Evolutionary conservation across 2,113 vertebrate species (phyloP).

Genomic region (Tretioscincus oriximinensis): DNA sequence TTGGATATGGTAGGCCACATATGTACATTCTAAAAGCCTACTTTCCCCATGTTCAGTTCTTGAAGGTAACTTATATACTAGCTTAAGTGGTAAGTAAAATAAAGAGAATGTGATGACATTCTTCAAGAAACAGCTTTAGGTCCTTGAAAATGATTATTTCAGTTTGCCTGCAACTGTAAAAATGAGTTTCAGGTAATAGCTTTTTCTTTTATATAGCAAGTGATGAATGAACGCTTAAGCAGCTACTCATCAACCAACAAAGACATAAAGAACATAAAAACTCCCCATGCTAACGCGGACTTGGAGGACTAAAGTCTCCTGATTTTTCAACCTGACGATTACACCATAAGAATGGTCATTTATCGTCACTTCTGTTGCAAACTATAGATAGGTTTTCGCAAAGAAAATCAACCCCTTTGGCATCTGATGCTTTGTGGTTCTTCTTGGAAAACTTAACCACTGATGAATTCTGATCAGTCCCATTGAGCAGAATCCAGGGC

Average conservation of each 20-base stretch:
- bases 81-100: conserved; percentile 77
- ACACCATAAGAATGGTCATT: conserved; percentile 72
- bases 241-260: conserved; percentile 77
- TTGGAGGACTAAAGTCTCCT: conserved; percentile 72
- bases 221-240: conserved; percentile 79
- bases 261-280: conserved; percentile 75
- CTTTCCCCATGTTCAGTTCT: conserved; percentile 56
- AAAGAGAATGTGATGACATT: conserved; percentile 77
- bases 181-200: conserved; percentile 80
- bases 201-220: conserved; percentile 81
- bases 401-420: conserved; percentile 72
- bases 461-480: conserved; percentile 25
- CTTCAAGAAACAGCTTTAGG: conserved; percentile 80
- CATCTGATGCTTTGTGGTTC: conserved; percentile 62
- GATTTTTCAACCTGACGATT: conserved; percentile 76
- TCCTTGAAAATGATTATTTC: conserved; percentile 81
- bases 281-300: conserved; percentile 74
- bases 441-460: conserved; percentile 41
- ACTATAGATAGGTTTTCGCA: conserved; percentile 69
- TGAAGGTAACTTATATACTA: conserved; percentile 66
- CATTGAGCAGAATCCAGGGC: conserved; percentile 52
- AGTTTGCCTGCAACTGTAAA: conserved; percentile 78
- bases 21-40: conserved; percentile 52
- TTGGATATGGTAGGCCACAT: conserved; percentile 43
- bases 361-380: conserved; percentile 72